Evolutionary conservation across 2,888 invertebrate genomes (phyloP).

Genomic region (Pterobdella sp.): DNA sequence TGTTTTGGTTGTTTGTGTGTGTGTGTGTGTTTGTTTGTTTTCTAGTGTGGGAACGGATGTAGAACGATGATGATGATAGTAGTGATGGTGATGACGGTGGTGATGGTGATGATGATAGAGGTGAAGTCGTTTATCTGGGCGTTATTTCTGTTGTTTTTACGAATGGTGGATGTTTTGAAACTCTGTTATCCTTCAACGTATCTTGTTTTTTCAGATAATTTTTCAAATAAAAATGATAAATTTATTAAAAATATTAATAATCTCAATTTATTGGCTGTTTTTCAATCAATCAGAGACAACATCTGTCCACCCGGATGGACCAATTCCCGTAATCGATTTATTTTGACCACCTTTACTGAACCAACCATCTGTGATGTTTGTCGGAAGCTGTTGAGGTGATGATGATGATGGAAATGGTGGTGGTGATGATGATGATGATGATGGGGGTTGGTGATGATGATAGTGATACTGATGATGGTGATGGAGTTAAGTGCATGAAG

Average conservation of each 20-base stretch:
- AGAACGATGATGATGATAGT: not conserved
- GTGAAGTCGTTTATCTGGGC: not conserved
- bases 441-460: not conserved
- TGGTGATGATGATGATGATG: conserved; percentile 1
- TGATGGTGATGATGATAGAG: not conserved
- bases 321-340: conserved; percentile 72
- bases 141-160: too few species aligned
- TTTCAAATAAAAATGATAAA: too few species aligned
- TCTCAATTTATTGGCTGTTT: too few species aligned
- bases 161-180: not conserved
- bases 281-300: conserved; percentile 66
- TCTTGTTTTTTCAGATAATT: too few species aligned
- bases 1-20: conserved; percentile 43
- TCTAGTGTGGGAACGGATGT: not conserved
- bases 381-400: conserved; percentile 73
- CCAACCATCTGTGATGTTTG: conserved; percentile 82
- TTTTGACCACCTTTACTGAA: conserved; percentile 75
- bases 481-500: not conserved
- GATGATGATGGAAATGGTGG: conserved; percentile 6
- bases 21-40: not conserved
- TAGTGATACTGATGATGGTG: not conserved
- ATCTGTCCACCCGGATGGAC: conserved; percentile 72
- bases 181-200: too few species aligned
- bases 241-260: too few species aligned
- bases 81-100: not conserved